phyloP scores from a whole-genome alignment of 2,113 vertebrate genomes.

The Hippocampus zosterae region DNA sequence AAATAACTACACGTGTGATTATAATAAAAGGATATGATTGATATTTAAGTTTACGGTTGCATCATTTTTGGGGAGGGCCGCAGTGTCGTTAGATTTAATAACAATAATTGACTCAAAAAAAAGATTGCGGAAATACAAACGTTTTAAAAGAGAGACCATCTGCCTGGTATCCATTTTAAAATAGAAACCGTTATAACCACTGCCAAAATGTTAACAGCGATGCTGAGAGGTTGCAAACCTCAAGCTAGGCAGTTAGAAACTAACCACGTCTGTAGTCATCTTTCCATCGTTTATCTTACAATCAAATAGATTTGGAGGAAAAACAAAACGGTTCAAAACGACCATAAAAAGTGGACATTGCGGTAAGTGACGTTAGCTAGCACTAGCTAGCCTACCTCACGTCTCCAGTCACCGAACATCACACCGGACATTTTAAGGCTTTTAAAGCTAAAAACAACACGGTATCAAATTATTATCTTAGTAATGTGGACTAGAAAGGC shows the following conservation, averaged over 20 bases:
- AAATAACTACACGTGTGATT: neutral
- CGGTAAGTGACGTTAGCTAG: slow-evolving; percentile 31
- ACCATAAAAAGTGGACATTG: neutral
- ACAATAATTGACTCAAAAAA: neutral
- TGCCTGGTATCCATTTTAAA: neutral
- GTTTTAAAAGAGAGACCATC: neutral
- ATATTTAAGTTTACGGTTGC: too few relatives aligned
- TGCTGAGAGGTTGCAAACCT: neutral
- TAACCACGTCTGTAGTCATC: too few relatives aligned
- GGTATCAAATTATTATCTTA: slow-evolving; percentile 3
- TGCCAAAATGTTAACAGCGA: neutral
- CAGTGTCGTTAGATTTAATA: too few relatives aligned
- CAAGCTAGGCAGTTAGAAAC: neutral
- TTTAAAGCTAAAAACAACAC: slow-evolving; percentile 7
- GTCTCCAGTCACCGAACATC: slow-evolving; percentile 30
- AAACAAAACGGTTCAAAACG: neutral
- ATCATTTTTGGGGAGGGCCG: neutral
- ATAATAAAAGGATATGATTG: neutral
- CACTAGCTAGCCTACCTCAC: slow-evolving; percentile 43
- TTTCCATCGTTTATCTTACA: neutral
- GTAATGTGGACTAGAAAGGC: neutral
- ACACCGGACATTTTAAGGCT: neutral
- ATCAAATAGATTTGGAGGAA: neutral
- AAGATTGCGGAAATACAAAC: too few relatives aligned
- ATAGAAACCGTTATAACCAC: neutral